Evolutionary conservation across 92 coral and sea anemone genomes (phyloP).

Genomic region (Porites cylindrica): DNA sequence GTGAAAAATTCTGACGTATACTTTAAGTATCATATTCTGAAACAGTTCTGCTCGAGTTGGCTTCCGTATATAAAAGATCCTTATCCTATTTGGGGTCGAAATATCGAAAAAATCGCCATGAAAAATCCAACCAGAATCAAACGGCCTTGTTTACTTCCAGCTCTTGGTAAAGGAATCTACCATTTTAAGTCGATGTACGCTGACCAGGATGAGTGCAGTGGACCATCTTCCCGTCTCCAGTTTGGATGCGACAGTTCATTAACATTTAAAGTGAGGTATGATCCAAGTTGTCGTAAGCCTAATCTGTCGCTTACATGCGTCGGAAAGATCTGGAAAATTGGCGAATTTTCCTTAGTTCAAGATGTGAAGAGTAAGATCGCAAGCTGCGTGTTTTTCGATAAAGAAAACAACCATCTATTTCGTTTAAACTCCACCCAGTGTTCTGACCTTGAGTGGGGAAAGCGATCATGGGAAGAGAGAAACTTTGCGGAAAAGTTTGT

Average conservation of each 20-base stretch:
- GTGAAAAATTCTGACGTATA: slow-evolving; percentile 45
- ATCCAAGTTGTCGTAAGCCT: slow-evolving; percentile 47
- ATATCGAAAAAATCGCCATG: slow-evolving; percentile 74
- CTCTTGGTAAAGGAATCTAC: slow-evolving; percentile 61
- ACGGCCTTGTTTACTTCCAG: slow-evolving; percentile 56
- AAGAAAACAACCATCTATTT: slow-evolving; percentile 54
- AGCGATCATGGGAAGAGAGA: slow-evolving; percentile 27
- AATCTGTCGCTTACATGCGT: slow-evolving; percentile 56
- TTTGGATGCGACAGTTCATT: slow-evolving; percentile 63
- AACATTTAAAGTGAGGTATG: slow-evolving; percentile 49
- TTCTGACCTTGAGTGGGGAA: slow-evolving; percentile 82
- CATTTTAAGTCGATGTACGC: slow-evolving; percentile 51
- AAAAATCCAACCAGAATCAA: slow-evolving; percentile 19
- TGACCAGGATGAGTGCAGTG: slow-evolving; percentile 44
- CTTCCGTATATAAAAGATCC: slow-evolving; percentile 76
- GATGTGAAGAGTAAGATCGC: slow-evolving; percentile 40
- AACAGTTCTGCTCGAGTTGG: slow-evolving; percentile 68
- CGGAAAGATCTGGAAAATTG: slow-evolving; percentile 74
- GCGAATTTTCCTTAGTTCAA: slow-evolving; percentile 70
- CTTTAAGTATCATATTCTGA: slow-evolving; percentile 47
- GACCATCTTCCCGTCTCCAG: slow-evolving; percentile 46
- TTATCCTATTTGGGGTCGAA: slow-evolving; percentile 85
- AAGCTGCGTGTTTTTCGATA: slow-evolving; percentile 76
- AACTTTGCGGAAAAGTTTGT: slow-evolving; percentile 68
- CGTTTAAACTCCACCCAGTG: slow-evolving; percentile 79